Conservation (phyloP, 2,113 vertebrate genomes). For the Patagioenas fasciata region DNA sequence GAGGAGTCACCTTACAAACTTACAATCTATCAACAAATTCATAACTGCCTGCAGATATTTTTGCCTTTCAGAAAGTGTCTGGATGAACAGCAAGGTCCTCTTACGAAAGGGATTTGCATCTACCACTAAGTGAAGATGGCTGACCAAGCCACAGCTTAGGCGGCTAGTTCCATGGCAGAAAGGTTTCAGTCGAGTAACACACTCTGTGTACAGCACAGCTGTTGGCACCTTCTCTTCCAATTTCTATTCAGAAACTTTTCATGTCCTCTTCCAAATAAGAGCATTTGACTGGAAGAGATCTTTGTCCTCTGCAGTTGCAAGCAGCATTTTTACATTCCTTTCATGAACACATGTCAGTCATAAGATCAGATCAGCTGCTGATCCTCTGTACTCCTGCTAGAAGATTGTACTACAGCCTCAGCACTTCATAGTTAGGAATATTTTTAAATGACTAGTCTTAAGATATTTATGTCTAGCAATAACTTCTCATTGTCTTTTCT, state of each 20-base stretch:
- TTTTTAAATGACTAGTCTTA: neutral
- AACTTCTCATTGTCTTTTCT: neutral
- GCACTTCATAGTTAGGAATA: neutral
- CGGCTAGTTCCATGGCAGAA: neutral
- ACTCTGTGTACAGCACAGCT: neutral
- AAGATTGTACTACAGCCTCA: neutral
- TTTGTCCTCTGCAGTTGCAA: neutral
- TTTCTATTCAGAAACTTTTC: neutral
- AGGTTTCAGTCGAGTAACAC: neutral
- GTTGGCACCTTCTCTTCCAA: neutral
- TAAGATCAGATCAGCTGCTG: neutral
- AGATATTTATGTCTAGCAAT: neutral
- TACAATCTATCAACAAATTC: neutral
- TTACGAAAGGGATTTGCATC: neutral
- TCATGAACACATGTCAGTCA: neutral
- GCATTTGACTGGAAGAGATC: neutral
- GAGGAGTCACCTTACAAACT: neutral
- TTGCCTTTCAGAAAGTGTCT: neutral
- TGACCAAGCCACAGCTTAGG: neutral
- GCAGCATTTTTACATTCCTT: neutral
- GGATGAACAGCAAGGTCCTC: neutral
- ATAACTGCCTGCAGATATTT: neutral
- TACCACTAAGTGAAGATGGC: neutral
- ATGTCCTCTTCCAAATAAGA: neutral
- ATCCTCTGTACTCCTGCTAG: neutral